Base-by-base conservation (phyloP, 1,140 invertebrate species). In the Chironomus tepperi region DNA sequence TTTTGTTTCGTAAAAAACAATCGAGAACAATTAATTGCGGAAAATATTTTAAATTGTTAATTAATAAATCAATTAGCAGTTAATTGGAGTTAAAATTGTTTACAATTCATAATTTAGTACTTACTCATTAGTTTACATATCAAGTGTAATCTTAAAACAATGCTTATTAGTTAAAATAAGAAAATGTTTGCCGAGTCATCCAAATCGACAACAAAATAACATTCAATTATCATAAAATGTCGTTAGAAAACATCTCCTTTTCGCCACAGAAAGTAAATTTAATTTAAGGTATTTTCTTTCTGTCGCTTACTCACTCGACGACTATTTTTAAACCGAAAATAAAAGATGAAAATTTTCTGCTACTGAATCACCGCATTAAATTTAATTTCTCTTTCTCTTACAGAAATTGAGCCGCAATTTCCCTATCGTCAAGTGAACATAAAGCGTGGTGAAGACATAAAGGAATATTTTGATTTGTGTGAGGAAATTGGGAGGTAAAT, bases 351-450 rank as follows among this genome's bases (percentile, higher is more conserved):
- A 75, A 42, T 74, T 64, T 57, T 57, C 12, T 57, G 47, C 10
- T 12, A 34, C n/a, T 57, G 47, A 57, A n/a, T 57, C 47, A 57
- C n/a, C 47, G n/a, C 47, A 57, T n/a, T 34, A 34, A 34, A 34
- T 57, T 12, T 57, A n/a, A 15, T 78, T 73, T 76, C 75, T 78
- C 78, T 34, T 79, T 79, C 79, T 80, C 76, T 86, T 90, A 75
- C 87, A 96, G 93, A 95, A 81, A 83, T 94, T 77, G 90, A 93
- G 77, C 89, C 93, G 8, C 90, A 90, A 75, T 95, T 96, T 83
- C 90, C 91, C 0, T 91, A 89, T 79, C 86, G 91, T 82, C 89
- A 95, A 85, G 93, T 95, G 75, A 86, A 84, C 73, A 89, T 95
- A 78, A 88, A 90, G 79, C 87, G 89, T 74, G 89, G 88, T 77